Conservation (phyloP, 2,888 invertebrate genomes). For the Xanthorhoe designata region DNA sequence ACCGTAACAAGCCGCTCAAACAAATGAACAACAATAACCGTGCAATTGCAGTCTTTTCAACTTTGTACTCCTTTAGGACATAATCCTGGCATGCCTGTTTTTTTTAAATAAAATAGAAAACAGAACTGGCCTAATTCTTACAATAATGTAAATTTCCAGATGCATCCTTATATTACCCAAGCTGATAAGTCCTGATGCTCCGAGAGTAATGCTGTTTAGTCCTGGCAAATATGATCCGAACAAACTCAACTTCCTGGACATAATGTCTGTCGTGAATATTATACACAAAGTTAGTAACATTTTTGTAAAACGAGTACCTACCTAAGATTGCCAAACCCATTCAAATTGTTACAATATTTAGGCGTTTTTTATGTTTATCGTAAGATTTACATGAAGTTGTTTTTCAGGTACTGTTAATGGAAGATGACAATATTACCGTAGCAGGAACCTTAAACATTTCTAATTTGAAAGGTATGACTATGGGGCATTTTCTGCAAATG, state of each 20-base stretch:
- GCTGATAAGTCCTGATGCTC: slow-evolving; percentile 58
- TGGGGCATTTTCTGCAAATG: slow-evolving; percentile 82
- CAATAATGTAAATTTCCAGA: slow-evolving; percentile 44
- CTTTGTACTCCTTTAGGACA: no score
- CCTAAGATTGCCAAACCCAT: no score
- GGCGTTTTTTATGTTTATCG: no score
- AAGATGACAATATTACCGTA: slow-evolving; percentile 81
- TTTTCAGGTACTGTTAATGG: slow-evolving; percentile 72
- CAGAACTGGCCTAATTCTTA: no score
- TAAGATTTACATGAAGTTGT: no score
- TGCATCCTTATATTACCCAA: slow-evolving; percentile 61
- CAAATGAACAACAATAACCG: no score
- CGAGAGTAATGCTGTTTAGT: slow-evolving; percentile 81
- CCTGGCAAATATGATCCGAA: slow-evolving; percentile 79
- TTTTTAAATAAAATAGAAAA: no score
- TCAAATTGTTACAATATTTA: no score
- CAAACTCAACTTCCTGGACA: slow-evolving; percentile 60
- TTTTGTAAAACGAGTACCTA: no score
- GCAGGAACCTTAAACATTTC: slow-evolving; percentile 73
- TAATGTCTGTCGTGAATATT: slow-evolving; percentile 53
- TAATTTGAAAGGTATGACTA: slow-evolving; percentile 79
- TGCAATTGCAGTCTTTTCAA: no score
- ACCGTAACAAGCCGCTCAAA: no score
- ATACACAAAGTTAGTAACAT: slow-evolving; percentile 58
- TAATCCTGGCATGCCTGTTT: no score